Conservation (phyloP, 2,113 vertebrate genomes). For the Crotalus horridus region DNA sequence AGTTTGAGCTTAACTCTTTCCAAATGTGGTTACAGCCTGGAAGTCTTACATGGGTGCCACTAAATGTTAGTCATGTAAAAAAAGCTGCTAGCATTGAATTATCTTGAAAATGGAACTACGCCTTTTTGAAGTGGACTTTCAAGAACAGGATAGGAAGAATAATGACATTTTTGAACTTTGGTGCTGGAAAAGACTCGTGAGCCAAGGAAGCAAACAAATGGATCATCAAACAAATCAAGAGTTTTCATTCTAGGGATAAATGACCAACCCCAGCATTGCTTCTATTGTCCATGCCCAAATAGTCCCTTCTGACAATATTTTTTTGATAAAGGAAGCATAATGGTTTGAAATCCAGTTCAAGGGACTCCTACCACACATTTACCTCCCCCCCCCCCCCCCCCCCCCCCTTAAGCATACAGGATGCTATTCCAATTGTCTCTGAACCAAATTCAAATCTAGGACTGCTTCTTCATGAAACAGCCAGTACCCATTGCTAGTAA, state of each 20-base stretch:
- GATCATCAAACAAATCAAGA: not conserved
- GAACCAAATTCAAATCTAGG: not conserved
- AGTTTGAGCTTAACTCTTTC: no score
- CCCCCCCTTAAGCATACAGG: not conserved
- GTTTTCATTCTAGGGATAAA: no score
- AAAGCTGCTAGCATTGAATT: not conserved
- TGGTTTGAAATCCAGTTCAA: not conserved
- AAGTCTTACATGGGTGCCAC: not conserved
- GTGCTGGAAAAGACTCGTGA: not conserved
- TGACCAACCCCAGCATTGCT: not conserved
- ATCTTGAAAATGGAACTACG: not conserved
- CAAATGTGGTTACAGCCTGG: not conserved
- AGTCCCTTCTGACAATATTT: not conserved
- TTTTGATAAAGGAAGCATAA: not conserved
- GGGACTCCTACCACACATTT: not conserved
- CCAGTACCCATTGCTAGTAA: no score
- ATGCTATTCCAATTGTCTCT: not conserved
- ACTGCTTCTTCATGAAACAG: not conserved
- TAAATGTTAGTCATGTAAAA: not conserved
- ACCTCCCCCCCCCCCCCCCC: not conserved
- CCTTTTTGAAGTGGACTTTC: not conserved
- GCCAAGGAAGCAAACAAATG: not conserved
- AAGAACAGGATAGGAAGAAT: not conserved
- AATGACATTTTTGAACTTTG: not conserved
- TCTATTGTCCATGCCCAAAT: not conserved